Evolutionary conservation across 1,140 invertebrate species (phyloP).

Genomic region (Mya arenaria): DNA sequence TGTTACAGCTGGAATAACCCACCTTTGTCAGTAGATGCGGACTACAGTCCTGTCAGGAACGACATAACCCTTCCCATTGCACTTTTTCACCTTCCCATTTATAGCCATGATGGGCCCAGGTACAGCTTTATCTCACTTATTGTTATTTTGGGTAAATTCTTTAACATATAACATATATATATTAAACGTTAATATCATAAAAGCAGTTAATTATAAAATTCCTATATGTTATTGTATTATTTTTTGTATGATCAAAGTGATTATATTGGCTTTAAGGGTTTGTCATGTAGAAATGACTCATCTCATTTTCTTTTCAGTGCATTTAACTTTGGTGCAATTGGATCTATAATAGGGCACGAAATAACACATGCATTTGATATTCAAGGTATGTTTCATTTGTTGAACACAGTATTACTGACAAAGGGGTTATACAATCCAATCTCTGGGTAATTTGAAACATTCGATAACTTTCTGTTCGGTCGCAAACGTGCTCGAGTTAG

Average conservation of each 20-base stretch:
- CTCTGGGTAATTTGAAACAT: no score
- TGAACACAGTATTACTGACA: no score
- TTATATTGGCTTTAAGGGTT: not conserved
- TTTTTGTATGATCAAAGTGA: not conserved
- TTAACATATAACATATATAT: not conserved
- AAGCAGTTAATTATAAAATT: not conserved
- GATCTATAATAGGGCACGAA: slow-evolving; percentile 85
- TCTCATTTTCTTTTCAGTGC: slow-evolving; percentile 76
- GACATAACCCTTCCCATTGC: slow-evolving; percentile 78
- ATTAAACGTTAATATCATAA: not conserved
- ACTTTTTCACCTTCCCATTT: slow-evolving; percentile 77
- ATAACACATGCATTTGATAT: slow-evolving; percentile 85
- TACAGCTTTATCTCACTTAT: slow-evolving; percentile 34
- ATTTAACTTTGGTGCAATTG: slow-evolving; percentile 85
- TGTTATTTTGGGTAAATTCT: not conserved
- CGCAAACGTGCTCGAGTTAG: no score
- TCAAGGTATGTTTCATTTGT: slow-evolving; percentile 81
- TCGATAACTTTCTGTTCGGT: no score
- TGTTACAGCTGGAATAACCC: slow-evolving; percentile 71
- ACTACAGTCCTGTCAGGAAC: slow-evolving; percentile 75
- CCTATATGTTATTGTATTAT: not conserved
- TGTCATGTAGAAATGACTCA: not conserved
- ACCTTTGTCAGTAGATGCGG: slow-evolving; percentile 74
- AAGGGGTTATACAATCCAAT: no score
- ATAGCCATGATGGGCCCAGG: slow-evolving; percentile 73